Base-by-base conservation (phyloP, 2,113 vertebrate species). In the Albula glossodonta region DNA sequence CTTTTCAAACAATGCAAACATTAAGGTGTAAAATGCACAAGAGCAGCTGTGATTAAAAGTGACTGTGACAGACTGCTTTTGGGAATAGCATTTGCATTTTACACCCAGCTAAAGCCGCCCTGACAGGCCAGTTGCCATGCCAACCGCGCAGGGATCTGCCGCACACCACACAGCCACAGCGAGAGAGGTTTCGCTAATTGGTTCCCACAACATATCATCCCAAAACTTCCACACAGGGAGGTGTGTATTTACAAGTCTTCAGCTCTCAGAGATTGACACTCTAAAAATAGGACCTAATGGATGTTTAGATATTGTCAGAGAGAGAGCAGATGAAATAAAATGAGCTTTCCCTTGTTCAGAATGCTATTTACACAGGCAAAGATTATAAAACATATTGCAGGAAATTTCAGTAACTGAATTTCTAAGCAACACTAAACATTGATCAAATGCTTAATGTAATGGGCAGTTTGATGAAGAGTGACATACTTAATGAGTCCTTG, bases 41-140 rank as follows among this genome's bases (percentile, higher is more conserved):
- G n/a, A 41, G 78, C 85, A 50, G 31, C 78, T 93, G 81, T 90
- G 90, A 92, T 87, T 88, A 51, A 2, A 88, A 95, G 90, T 78
- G 5, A 93, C 93, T 91, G 91, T 93, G 95, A 95, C 93, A 94
- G 86, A 63, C 83, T 60, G 31, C 93, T 94, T 94, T 91, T 89
- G 92, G 96, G 93, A 96, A 94, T 93, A 94, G 89, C 91, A 95
- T 95, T 96, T 94, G 94, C 95, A 94, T 95, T 93, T 94, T 93
- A 92, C 92, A 92, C 91, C 91, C 88, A 3, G 92, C 92, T 87
- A 92, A 94, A 96, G 93, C 90, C 82, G 56, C 91, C 88, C 93
- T 90, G 91, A 94, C 93, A 95, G 90, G 92, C 89, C 0, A 4
- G 96, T 98, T 97, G 89, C 96, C 94, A 95, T 95, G 96, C 93